Evolutionary conservation across 2,797 vertebrate species (phyloP), one percentile per base, ranked within the genome.

Genomic region (Sebastes nivosus): DNA sequence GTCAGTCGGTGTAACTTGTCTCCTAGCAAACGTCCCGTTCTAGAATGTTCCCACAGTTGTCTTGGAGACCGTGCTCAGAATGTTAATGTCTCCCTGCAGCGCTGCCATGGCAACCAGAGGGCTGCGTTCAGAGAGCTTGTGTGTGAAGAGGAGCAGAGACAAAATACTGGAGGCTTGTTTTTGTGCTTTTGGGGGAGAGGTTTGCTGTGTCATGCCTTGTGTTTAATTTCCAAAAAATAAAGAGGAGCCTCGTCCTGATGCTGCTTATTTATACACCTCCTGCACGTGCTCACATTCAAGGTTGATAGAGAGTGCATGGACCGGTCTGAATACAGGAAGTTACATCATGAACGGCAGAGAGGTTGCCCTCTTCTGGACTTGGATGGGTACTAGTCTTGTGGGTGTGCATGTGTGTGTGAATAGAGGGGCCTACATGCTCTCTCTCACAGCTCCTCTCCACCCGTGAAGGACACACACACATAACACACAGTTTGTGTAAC

Each of bases 391-490:
- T 86, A 38, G 50, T 58, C 83, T 75, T 76, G 83, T 78, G 58
- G 59, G 24, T 22, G 70, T 83, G 83, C 30, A 12, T 80, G 77
- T 78, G 75, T 67, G 67, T 70, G 59, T 67, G 77, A 82, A 58
- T 1, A 65, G 18, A 81, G 75, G 38, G 80, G 68, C 84, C 80
- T 82, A 14, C 69, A 66, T 68, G 71, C 74, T 89, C 76, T 89
- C 76, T 38, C 38, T 54, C 75, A 55, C 74, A 82, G 84, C 82
- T 82, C 52, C 87, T 77, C 81, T 78, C 55, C 74, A 55, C 81
- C 77, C 77, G 75, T 94, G 92, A 95, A 95, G 92, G 94, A 70
- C 95, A 93, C 69, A 87, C 79, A 72, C 76, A 63, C 69, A 68
- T 74, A 75, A 36, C 87, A 75, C 79, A 88, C 82, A 85, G 88